A percentile compares a stretch with the other conserved stretches of the same genome.
Conservation (phyloP, 2,113 vertebrate species). For the Ptyas mucosa region DNA sequence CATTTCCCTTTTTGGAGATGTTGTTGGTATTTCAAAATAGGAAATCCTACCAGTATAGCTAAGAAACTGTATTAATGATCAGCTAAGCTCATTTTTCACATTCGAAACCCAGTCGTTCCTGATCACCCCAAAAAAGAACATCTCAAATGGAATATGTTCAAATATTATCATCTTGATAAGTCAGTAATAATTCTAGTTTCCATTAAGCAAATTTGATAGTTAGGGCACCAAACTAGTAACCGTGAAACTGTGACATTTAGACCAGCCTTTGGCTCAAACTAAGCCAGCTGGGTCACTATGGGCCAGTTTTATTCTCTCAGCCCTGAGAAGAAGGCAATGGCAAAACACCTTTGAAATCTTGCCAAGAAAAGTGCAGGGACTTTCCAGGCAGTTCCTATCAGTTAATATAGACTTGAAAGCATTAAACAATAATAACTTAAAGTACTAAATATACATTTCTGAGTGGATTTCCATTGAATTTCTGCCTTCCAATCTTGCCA, state of each 20-base stretch:
- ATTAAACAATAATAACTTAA: background rate
- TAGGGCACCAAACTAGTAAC: background rate
- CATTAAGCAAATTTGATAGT: background rate
- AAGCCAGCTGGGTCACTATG: background rate
- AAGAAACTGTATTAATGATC: background rate
- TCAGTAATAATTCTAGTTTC: background rate
- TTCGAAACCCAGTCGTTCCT: background rate
- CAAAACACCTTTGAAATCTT: background rate
- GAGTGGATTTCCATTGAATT: background rate
- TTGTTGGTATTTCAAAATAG: slow-evolving; percentile 9
- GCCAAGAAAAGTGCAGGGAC: background rate
- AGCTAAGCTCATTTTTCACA: background rate
- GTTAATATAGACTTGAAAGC: background rate
- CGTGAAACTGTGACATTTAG: background rate
- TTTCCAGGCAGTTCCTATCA: background rate
- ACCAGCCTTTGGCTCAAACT: background rate
- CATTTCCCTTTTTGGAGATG: background rate
- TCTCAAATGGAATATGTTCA: background rate
- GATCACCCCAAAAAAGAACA: background rate
- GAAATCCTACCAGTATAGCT: background rate
- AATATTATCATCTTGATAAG: background rate
- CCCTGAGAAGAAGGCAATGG: background rate
- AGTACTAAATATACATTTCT: background rate
- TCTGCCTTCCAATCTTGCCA: background rate
- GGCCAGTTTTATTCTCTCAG: background rate